phyloP scores from a whole-genome alignment of 2,113 vertebrate genomes.

The Prunella fulvescens region DNA sequence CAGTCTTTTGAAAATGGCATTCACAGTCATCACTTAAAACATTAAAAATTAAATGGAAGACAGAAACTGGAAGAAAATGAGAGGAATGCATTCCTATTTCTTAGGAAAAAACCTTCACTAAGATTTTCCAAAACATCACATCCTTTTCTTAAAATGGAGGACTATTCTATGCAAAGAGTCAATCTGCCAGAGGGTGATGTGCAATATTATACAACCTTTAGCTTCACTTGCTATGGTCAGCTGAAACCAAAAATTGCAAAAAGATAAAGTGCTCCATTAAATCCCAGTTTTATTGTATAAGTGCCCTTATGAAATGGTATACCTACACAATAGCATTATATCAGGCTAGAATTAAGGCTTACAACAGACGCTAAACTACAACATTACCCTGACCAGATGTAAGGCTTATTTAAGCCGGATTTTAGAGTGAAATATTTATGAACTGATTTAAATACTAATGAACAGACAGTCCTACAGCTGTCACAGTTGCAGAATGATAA shows the following conservation, averaged over 20 bases:
- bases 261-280: constrained; percentile 72
- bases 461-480: constrained; percentile 62
- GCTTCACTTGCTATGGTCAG: constrained; percentile 69
- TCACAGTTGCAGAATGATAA: constrained; percentile 63
- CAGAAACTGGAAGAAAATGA: not conserved
- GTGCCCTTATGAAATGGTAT: constrained; percentile 74
- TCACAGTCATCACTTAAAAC: not conserved
- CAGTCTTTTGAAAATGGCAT: not conserved
- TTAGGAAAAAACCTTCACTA: not conserved
- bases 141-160: constrained; percentile 17
- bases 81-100: not conserved
- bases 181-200: constrained; percentile 44
- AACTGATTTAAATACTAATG: constrained; percentile 81
- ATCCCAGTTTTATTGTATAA: constrained; percentile 72
- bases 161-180: constrained; percentile 3
- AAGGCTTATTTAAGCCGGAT: constrained; percentile 57
- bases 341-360: constrained; percentile 68
- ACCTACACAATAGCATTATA: constrained; percentile 69
- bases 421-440: constrained; percentile 80
- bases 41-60: not conserved
- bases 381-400: constrained; percentile 43
- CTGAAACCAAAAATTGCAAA: constrained; percentile 71
- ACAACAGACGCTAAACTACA: constrained; percentile 58
- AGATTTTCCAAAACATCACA: not conserved
- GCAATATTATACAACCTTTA: constrained; percentile 38